These are phyloP conservation scores for Aporophyla lueneburgensis DNA, from an alignment of 2,888 invertebrate species.

Conservation along the genomic window DNA sequence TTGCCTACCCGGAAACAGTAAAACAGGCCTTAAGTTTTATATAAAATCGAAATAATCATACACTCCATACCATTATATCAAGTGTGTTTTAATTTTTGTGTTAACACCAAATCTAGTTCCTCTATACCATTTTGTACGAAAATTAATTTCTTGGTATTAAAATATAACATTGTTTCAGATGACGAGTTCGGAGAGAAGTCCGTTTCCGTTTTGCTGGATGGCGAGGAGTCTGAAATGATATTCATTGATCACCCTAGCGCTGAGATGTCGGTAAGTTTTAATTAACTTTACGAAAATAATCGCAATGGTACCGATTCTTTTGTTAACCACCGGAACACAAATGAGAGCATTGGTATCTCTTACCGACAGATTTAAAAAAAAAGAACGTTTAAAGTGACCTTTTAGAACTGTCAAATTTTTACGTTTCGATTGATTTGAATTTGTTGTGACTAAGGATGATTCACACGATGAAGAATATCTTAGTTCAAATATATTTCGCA, in stretches of 20 bases:
- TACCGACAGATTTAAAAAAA: too few relatives aligned
- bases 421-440: too few relatives aligned
- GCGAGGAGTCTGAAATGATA: slow-evolving; percentile 97
- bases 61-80: slow-evolving; percentile 3
- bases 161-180: slow-evolving; percentile 92
- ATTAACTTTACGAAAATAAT: neutral
- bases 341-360: too few relatives aligned
- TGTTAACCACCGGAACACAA: too few relatives aligned
- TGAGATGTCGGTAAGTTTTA: slow-evolving; percentile 96
- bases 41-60: neutral
- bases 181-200: slow-evolving; percentile 98
- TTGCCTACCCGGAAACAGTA: neutral
- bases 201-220: slow-evolving; percentile 96
- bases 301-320: too few relatives aligned
- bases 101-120: neutral
- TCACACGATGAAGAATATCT: too few relatives aligned
- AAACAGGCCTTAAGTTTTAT: neutral
- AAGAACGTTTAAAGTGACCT: too few relatives aligned
- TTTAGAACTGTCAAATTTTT: too few relatives aligned
- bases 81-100: slow-evolving; percentile 21
- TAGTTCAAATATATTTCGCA: too few relatives aligned
- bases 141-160: slow-evolving; percentile 3
- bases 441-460: too few relatives aligned
- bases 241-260: slow-evolving; percentile 97
- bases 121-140: neutral